A percentile compares a stretch with the other conserved stretches of the same genome.
Evolutionary conservation across 1,140 invertebrate species (phyloP).

Genomic region (Lepidurus packardi): DNA sequence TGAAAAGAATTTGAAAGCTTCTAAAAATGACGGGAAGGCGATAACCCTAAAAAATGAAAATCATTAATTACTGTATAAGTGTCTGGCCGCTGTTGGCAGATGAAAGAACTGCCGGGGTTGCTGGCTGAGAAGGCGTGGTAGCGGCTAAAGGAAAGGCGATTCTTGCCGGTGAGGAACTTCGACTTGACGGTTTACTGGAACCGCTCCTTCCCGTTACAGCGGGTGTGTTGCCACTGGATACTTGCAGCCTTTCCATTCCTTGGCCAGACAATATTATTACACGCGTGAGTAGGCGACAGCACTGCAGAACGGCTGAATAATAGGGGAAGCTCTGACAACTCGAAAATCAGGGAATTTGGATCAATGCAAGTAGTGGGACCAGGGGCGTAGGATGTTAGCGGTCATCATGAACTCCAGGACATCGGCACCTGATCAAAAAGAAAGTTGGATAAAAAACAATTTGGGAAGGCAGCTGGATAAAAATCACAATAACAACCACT

Average conservation of each 20-base stretch:
- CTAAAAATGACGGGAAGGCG: not conserved
- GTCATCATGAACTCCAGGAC: not conserved
- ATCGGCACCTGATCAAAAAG: not conserved
- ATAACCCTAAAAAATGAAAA: not conserved
- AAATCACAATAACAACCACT: not conserved
- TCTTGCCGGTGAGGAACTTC: conserved; percentile 4
- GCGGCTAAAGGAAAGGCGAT: not conserved
- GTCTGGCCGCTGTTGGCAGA: not conserved
- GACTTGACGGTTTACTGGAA: conserved; percentile 13
- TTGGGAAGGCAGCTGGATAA: not conserved
- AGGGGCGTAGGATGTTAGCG: not conserved
- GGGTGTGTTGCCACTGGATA: not conserved
- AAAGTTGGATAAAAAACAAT: not conserved
- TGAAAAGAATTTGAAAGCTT: too few relatives aligned
- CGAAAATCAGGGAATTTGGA: not conserved
- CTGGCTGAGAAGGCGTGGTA: not conserved
- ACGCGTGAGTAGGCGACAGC: not conserved
- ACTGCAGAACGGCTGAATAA: not conserved
- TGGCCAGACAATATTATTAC: not conserved
- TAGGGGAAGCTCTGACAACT: not conserved
- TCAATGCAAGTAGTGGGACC: conserved; percentile 18
- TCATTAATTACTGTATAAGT: not conserved
- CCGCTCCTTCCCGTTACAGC: not conserved
- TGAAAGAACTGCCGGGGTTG: not conserved
- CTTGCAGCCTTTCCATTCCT: conserved; percentile 10